Evolutionary conservation across 2,797 vertebrate species (phyloP), one percentile per base, ranked within the genome.

Genomic region (Microctenopoma lineatum): DNA sequence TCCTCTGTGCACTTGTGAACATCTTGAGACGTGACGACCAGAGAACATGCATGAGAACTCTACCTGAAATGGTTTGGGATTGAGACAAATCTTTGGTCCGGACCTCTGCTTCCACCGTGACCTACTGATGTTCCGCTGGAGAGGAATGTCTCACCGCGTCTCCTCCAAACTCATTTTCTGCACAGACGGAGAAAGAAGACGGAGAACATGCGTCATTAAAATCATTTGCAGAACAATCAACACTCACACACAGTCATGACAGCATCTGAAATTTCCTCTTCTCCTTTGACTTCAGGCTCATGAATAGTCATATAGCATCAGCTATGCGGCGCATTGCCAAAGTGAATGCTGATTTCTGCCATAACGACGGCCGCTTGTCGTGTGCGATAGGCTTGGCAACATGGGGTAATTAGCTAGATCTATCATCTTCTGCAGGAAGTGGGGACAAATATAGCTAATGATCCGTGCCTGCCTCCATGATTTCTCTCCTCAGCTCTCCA

Each of bases 111-210:
- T 89, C 92, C 90, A 92, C 88, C 64, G 88, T 80, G 86, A 87
- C 81, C 84, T 81, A 83, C 85, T 80, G 88, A 77, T 62, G 85
- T 90, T 88, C 55, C 85, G 92, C 89, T 87, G 84, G 91, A 86
- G 90, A 72, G 73, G 78, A 84, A 73, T 72, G 72, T 87, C 84
- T 97, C 95, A 96, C 94, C 94, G 92, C 72, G 80, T 92, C 92
- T 94, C 92, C 92, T 94, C 92, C 89, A 86, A 83, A 92, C 86
- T 95, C 96, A 96, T 97, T 93, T 94, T 96, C 97, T 98, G 59
- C 81, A 91, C 70, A 80, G 54, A 70, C 47, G 70, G 73, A 75
- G 73, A 79, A 68, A 82, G 75, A 79, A 87, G 83, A 75, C 11
- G 59, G 78, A 80, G 60, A 82, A 68, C 54, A 79, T 50, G 57